Evolutionary conservation across 2,888 invertebrate species (phyloP), one percentile per base, ranked within the genome.

Genomic region (Meiosimyza platycephala): DNA sequence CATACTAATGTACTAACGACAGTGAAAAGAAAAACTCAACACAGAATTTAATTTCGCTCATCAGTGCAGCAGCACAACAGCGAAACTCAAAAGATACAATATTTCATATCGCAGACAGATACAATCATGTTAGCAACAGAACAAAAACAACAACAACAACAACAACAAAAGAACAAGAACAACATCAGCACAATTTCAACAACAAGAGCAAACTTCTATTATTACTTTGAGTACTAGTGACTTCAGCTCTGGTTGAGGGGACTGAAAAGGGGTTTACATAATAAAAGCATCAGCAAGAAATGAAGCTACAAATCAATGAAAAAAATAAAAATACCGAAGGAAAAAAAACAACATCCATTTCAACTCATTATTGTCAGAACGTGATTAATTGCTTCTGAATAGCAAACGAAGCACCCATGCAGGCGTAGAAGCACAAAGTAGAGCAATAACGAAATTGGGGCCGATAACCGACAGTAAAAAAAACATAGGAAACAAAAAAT

Each of bases 311-410:
- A 60, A 60, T 22, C 59, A 60, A 7, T 40, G 28, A 60, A 60
- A 12, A 18, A 28, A 15, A 4, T 11, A 22, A n/a, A 60, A 12
- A 16, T n/a, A 2, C 16, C 6, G 57, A 18, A 1, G 40, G 9
- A 40, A 40, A 40, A 50, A 13, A 54, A 40, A 16, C 16, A 55
- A 47, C 54, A 74, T 65, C 68, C 74, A 75, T 77, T 76, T 72
- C 69, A 62, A 69, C 79, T 78, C 77, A 81, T 80, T 81, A 81
- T 80, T 81, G 80, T 81, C 79, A 76, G 77, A 76, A 79, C 76
- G 77, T 81, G 81, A 81, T 81, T 80, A 81, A 81, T 81, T 80
- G 78, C 77, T 76, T 77, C 76, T 72, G 77, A 75, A 72, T 76
- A 75, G 74, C 72, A 71, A 71, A 72, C 70, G 66, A 76, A 47